Evolutionary conservation across 2,888 invertebrate species (phyloP), one percentile per base, ranked within the genome.

Genomic region (Scaptodrosophila latifasciaeformis): DNA sequence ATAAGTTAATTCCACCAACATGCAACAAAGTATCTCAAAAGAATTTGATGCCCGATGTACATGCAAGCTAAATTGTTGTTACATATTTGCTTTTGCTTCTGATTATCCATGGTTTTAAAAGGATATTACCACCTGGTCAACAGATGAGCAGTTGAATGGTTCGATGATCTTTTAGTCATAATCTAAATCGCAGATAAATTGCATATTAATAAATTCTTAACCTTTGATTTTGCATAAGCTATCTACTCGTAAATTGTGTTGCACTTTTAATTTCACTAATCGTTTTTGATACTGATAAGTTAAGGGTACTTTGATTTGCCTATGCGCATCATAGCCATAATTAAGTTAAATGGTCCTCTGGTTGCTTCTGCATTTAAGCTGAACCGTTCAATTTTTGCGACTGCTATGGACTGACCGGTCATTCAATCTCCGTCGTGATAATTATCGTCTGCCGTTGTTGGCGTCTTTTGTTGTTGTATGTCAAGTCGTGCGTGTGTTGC

Each of bases 181-280:
- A 49, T 35, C 40, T 43, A 44, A 60, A 35, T 51, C 54, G 63
- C 59, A 60, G 76, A 64, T 66, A 68, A 61, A 75, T 81, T 64
- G 81, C 75, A 77, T 80, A 60, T 64, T 63, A 79, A 81, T 78
- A 64, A 61, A 70, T n/a, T n/a, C n/a, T n/a, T n/a, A n/a, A n/a
- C n/a, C n/a, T n/a, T n/a, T n/a, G 42, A 24, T 24, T 7, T 7
- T 24, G 24, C 24, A 24, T 24, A 7, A 7, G 24, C 4, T 7
- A 24, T 24, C 7, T 24, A 24, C 24, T 24, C 24, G 24, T 7
- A 3, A 7, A 24, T 5, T 24, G 24, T 7, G 21, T 45, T 45
- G 62, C 77, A 66, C 74, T 75, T 59, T 68, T 57, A 57, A 61
- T 70, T 68, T 68, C 65, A 44, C 51, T 74, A 74, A 70, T 67